These are phyloP conservation scores for Semnornis frantzii DNA, from an alignment of 2,113 vertebrate species.

Conservation along the genomic window DNA sequence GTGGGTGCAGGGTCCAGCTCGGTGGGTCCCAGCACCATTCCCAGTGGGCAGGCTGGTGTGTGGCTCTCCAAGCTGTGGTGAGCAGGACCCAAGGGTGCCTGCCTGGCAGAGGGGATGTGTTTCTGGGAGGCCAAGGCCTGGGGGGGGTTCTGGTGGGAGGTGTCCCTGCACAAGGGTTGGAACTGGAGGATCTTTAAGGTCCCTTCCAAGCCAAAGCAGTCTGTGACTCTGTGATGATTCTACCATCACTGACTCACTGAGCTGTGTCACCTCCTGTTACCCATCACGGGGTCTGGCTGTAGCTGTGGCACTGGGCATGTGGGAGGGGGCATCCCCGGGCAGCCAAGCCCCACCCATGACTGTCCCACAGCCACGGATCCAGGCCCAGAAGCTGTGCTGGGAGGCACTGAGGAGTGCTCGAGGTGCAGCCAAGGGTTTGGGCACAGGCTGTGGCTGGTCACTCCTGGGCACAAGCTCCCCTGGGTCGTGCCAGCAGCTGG, in stretches of 20 bases:
- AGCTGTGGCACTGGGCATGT: fast-evolving
- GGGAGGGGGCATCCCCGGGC: fast-evolving
- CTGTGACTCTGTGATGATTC: no score
- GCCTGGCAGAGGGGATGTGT: fast-evolving
- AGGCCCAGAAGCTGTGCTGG: fast-evolving
- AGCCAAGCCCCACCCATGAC: no score
- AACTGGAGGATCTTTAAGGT: no score
- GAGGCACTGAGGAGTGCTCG: neutral
- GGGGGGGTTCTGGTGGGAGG: neutral
- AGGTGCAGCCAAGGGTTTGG: neutral
- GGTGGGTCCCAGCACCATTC: fast-evolving
- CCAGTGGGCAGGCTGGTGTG: fast-evolving
- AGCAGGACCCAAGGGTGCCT: neutral
- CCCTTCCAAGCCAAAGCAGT: no score
- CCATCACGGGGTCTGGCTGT: neutral
- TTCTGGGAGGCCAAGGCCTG: neutral
- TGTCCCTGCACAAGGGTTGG: no score
- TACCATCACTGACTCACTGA: fast-evolving
- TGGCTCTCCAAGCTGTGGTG: fast-evolving
- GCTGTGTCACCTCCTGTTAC: neutral
- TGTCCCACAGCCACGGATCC: neutral
- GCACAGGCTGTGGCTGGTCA: fast-evolving
- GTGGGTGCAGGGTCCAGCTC: fast-evolving
- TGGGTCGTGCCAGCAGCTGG: fast-evolving
- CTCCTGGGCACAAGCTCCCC: fast-evolving